Evolutionary conservation across 2,797 vertebrate species (phyloP).

Genomic region (Poecilia velifera): DNA sequence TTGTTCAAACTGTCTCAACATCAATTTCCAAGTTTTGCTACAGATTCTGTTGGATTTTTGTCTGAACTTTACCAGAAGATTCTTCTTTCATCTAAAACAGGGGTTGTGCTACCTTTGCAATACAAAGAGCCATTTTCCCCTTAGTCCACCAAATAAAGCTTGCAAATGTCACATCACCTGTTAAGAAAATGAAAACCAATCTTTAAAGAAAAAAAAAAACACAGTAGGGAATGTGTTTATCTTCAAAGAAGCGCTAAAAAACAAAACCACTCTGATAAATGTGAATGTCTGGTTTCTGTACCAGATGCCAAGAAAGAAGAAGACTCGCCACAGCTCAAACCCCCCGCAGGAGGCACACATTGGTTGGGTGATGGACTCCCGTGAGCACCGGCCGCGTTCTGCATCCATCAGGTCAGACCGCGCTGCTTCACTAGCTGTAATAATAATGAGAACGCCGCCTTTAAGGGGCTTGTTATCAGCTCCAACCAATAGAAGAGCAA

Average conservation of each 20-base stretch:
- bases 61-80: neutral
- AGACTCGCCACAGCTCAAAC: constrained; percentile 90
- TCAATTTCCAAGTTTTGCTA: neutral
- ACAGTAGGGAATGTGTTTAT: too few species aligned
- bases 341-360: constrained; percentile 91
- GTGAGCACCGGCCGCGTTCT: constrained; percentile 87
- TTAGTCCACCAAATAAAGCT: too few species aligned
- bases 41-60: neutral
- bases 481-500: neutral
- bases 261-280: neutral
- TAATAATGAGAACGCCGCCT: neutral
- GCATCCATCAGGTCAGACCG: constrained; percentile 86
- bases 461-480: neutral
- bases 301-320: constrained; percentile 90
- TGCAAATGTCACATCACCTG: too few species aligned
- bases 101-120: too few species aligned
- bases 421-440: neutral
- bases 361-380: constrained; percentile 97
- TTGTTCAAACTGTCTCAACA: neutral
- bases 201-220: too few species aligned
- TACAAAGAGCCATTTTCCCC: too few species aligned
- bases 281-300: neutral
- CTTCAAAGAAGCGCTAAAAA: neutral
- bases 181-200: too few species aligned
- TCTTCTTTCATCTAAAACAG: neutral